A percentile compares a stretch with the other conserved stretches of the same genome.
These are phyloP conservation scores for Apteryx owenii DNA, from an alignment of 2,113 vertebrate species.

Conservation along the genomic window DNA sequence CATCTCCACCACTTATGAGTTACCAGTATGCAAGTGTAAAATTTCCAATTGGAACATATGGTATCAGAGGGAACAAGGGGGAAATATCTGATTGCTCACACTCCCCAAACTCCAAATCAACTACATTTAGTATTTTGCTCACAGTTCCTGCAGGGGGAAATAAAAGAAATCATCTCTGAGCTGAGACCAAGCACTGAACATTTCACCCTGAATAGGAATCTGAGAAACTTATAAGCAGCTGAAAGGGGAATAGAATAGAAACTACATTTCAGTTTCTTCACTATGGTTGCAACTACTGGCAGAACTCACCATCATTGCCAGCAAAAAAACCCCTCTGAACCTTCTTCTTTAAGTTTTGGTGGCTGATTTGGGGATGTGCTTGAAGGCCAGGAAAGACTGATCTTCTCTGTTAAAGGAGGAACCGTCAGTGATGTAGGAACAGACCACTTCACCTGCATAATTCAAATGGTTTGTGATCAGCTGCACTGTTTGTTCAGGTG, in stretches of 20 bases:
- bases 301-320: neutral
- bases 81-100: slow-evolving; percentile 54
- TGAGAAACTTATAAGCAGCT: slow-evolving; percentile 30
- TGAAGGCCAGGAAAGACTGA: neutral
- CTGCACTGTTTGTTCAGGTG: neutral
- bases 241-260: slow-evolving; percentile 44
- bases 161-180: slow-evolving; percentile 73
- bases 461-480: neutral
- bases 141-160: slow-evolving; percentile 63
- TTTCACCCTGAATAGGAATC: slow-evolving; percentile 61
- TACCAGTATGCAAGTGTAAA: slow-evolving; percentile 68
- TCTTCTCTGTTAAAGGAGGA: neutral
- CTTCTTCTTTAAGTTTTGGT: neutral
- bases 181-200: slow-evolving; percentile 65
- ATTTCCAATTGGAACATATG: slow-evolving; percentile 69
- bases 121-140: slow-evolving; percentile 62
- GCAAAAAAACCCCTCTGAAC: neutral
- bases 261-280: neutral
- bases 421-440: neutral
- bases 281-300: neutral
- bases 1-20: slow-evolving; percentile 50
- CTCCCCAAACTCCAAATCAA: slow-evolving; percentile 62
- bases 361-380: neutral
- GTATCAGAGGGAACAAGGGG: slow-evolving; percentile 63
- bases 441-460: rapidly evolving